These are phyloP conservation scores for Leucoraja ocellata DNA, from an alignment of 2,797 vertebrate species.

Conservation along the genomic window DNA sequence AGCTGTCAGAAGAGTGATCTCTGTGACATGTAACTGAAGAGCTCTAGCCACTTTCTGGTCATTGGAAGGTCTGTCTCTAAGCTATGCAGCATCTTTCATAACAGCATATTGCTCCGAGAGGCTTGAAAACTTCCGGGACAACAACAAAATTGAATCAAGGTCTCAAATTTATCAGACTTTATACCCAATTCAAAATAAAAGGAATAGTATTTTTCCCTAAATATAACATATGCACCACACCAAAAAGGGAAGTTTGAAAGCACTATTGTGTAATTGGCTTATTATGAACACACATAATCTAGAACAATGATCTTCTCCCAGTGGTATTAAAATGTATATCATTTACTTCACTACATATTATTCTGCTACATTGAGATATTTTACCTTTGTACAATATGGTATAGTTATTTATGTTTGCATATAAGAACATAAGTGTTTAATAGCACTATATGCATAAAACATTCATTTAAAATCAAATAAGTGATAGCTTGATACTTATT, in stretches of 20 bases:
- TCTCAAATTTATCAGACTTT: neutral
- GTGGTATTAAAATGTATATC: neutral
- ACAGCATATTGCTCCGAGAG: neutral
- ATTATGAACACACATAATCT: neutral
- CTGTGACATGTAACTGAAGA: no score
- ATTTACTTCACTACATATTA: neutral
- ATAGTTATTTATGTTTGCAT: neutral
- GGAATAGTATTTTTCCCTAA: neutral
- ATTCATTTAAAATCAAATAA: neutral
- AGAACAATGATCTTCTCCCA: neutral
- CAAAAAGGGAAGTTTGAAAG: neutral
- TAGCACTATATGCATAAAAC: neutral
- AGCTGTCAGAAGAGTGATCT: no score
- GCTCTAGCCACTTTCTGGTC: no score
- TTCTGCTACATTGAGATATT: neutral
- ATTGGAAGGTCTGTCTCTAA: no score
- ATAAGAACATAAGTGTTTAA: neutral
- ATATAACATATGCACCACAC: neutral
- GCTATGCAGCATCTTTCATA: neutral
- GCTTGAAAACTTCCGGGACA: neutral
- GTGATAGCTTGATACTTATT: neutral
- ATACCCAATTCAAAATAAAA: neutral
- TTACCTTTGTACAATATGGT: neutral
- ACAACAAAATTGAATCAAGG: neutral
- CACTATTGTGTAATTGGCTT: neutral